Evolutionary conservation across 2,797 vertebrate genomes (phyloP).

Genomic region (Melanotaenia nigrans): DNA sequence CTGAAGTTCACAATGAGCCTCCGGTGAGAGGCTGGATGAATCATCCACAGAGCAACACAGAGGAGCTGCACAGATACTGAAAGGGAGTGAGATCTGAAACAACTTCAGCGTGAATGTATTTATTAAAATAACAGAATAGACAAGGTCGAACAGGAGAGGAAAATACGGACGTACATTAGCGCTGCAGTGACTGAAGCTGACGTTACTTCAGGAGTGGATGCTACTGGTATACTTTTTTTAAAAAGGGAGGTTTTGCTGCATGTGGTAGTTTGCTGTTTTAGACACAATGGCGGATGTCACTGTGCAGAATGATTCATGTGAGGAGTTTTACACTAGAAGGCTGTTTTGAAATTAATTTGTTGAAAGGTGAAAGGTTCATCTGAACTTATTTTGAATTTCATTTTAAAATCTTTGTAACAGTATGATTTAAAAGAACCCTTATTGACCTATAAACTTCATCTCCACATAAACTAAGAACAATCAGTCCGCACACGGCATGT

Average conservation of each 20-base stretch:
- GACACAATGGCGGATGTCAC: neutral
- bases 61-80: constrained; percentile 72
- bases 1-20: constrained; percentile 90
- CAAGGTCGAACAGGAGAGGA: constrained; percentile 48
- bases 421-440: neutral
- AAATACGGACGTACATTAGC: constrained; percentile 7
- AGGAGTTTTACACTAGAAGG: constrained; percentile 4
- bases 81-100: constrained; percentile 75
- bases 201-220: constrained; percentile 8
- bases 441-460: neutral
- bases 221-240: neutral
- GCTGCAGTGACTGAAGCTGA: neutral
- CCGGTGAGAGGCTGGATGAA: constrained; percentile 84
- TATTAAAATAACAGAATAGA: constrained; percentile 57
- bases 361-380: neutral
- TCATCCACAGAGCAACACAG: constrained; percentile 67
- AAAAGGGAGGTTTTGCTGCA: neutral
- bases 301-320: constrained; percentile 1
- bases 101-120: constrained; percentile 79
- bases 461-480: neutral
- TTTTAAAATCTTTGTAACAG: neutral
- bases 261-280: constrained; percentile 11
- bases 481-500: neutral
- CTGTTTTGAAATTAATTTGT: constrained; percentile 10
- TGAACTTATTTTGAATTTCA: neutral